Evolutionary conservation across 37 sponge, comb jelly and placozoan species (phyloP).

Genomic region (Halichondria panicea): DNA sequence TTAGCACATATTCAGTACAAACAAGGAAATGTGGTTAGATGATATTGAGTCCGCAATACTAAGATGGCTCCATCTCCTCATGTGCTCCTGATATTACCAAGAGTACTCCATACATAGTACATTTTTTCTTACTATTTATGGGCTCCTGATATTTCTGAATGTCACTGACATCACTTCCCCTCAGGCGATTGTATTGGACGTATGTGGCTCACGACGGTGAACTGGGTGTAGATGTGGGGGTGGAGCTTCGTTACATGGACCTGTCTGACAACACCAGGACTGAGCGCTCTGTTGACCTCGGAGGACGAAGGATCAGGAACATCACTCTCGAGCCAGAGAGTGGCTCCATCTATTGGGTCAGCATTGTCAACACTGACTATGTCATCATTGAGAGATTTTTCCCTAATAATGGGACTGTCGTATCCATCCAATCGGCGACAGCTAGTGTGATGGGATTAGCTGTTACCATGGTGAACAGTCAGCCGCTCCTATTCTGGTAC

Average conservation of each 20-base stretch:
- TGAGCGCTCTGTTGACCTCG: background rate
- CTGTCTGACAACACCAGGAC: background rate
- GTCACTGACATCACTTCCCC: too few species aligned
- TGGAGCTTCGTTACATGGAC: background rate
- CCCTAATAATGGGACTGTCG: background rate
- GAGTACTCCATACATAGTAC: too few species aligned
- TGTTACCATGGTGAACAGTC: background rate
- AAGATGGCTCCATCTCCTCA: too few species aligned
- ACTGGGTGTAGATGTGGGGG: background rate
- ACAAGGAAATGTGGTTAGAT: too few species aligned
- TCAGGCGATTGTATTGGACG: too few species aligned
- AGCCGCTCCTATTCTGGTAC: conserved; percentile 22
- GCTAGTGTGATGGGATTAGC: conserved; percentile 4
- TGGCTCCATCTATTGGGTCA: background rate
- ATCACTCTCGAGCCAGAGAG: background rate
- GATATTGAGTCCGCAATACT: too few species aligned
- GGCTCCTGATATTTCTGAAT: too few species aligned
- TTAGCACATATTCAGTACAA: too few species aligned
- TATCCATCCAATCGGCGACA: too few species aligned
- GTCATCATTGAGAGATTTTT: background rate
- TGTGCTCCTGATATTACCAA: too few species aligned
- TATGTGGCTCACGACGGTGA: too few species aligned
- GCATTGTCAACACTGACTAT: background rate
- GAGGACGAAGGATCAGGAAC: background rate
- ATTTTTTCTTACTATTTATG: too few species aligned